Evolutionary conservation across 2,113 vertebrate species (phyloP).

Genomic region (Cettia cetti): DNA sequence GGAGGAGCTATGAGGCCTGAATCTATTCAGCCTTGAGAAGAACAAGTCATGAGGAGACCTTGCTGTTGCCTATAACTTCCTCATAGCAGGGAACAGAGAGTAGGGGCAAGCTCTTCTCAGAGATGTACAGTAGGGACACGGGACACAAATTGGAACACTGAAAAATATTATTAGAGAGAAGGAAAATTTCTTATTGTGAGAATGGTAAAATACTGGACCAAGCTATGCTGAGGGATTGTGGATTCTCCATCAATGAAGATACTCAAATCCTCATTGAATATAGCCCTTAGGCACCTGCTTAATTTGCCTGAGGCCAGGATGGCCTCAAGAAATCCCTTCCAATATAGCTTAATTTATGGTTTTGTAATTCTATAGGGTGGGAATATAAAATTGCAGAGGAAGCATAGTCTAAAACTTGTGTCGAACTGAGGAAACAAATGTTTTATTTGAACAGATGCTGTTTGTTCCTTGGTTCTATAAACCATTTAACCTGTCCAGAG

Average conservation of each 20-base stretch:
- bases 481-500: neutral
- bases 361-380: neutral
- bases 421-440: fast-evolving
- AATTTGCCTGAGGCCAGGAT: fast-evolving
- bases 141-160: neutral
- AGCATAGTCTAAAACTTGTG: neutral
- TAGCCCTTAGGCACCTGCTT: neutral
- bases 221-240: fast-evolving
- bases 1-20: neutral
- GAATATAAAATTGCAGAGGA: neutral
- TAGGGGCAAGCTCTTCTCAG: neutral
- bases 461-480: neutral
- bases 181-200: neutral
- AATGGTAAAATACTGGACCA: neutral
- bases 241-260: neutral
- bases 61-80: neutral
- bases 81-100: neutral
- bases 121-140: neutral
- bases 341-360: neutral
- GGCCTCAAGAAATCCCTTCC: neutral
- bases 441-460: neutral
- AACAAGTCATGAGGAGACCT: neutral
- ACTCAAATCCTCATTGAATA: neutral
- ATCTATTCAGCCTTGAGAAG: neutral
- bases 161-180: neutral